Base-by-base conservation (phyloP, 92 coral and sea anemone genomes). In the Phenganax marumi region DNA sequence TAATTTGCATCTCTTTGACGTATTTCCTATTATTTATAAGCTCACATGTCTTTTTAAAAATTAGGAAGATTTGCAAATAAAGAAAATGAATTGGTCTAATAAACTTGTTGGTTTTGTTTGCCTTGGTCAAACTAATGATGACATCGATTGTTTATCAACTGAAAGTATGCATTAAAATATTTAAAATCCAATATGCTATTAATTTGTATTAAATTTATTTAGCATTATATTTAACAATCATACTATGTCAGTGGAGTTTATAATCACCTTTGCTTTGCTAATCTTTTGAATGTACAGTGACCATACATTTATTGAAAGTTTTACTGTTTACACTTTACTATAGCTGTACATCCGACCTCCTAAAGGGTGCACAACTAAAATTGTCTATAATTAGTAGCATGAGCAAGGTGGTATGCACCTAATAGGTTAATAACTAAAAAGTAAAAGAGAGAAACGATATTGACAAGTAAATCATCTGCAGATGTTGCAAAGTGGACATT, bases 41-140 rank as follows among this genome's bases (percentile, higher is more conserved):
- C n/a, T 58, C 4, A 0, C 22, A 16, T 23, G 21, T 18, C 21
- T 7, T 58, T 13, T 58, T 58, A 23, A 58, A 58, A 3, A 58
- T 1, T 58, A 68, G 73, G 73, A 68, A 9, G 73, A 68, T 46
- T 68, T 68, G 73, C 73, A 68, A 68, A 68, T 68, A 17, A 68
- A 68, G 73, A 68, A 68, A 25, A 48, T 68, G 51, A 68, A 68
- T 68, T 48, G 73, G 16, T 68, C 73, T 6, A 68, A 46, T 46
- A 14, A 68, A 68, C 73, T 68, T 68, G 51, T 68, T 68, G 73
- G 73, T 46, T 25, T 68, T 46, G 73, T 68, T 22, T 14, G 43
- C 73, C 73, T 68, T 68, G 73, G 48, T 68, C 73, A 68, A 68
- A 46, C 10, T 19, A 25, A 6, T 68, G 73, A 68, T 0, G 73